Evolutionary conservation across 2,888 invertebrate genomes (phyloP), one percentile per base, ranked within the genome.

Genomic region (Stratiomys singularior): DNA sequence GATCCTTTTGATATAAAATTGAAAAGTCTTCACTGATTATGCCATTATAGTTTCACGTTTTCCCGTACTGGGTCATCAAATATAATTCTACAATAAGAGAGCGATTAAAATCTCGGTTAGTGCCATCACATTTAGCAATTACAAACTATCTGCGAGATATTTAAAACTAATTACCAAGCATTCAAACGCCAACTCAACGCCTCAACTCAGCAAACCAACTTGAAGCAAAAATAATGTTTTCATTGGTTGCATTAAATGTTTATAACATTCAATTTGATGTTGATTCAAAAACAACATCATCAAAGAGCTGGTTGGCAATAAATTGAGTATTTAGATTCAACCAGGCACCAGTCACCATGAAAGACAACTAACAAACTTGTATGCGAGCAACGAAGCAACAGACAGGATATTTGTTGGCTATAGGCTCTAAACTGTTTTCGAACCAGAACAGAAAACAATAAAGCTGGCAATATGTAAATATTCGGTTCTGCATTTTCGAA

Each of bases 381-480:
- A 9, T 52, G 15, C 52, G 9, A 15, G n/a, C 21, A 37, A 5
- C 3, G 3, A 5, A 37, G 37, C 37, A 5, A 5, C 37, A 37
- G 5, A 37, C 5, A 37, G 37, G 37, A 37, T 37, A 37, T 37
- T 3, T 9, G 9, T n/a, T 71, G 47, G n/a, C n/a, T n/a, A n/a
- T 27, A 47, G 3, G 18, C 1, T 28, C 56, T 15, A 72, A 56
- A 13, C 30, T 21, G 37, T 30, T 21, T 74, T 23, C 18, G 56
- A 30, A 13, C 5, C 28, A 28, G 9, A 21, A 3, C 58, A 60
- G 46, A 46, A 52, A 28, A 58, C 74, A 74, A 74, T 74, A 74
- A 74, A 74, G 60, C 58, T 60, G 58, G 37, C 21, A 37, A 37
- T 74, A 74, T 58, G 60, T 30, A 74, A 74, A 58, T 37, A 21